Base-by-base conservation (phyloP, 1,140 invertebrate genomes). In the Cataglyphis hispanica region DNA sequence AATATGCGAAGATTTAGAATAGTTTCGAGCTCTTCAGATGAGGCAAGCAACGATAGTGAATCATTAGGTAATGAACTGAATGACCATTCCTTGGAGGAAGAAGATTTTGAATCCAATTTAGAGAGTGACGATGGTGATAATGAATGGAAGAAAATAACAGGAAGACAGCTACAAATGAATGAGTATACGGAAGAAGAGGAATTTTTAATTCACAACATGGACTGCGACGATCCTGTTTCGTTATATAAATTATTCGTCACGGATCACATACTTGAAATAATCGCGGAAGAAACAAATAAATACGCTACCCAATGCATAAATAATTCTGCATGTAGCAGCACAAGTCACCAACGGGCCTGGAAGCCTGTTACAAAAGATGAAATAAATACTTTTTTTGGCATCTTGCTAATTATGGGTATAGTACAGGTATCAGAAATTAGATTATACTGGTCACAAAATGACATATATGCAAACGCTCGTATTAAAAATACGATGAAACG, bases 11-110 rank as follows among this genome's bases (percentile, higher is more conserved):
- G 74, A 86, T 80, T 63, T 80, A 22, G 75, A 31, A 77, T 85
- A 85, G 37, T 80, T 67, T 85, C 84, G 37, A 67, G 50, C 66
- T 78, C 75, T 80, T 80, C 50, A 80, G 66, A 86, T 64, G 84
- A 86, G 63, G 84, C 78, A 70, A 70, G 78, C 63, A 50, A 80
- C 80, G 80, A 83, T 72, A 53, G 40, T 27, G 40, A 34, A 34
- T 34, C 34, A 5, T 34, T 34, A 34, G 34, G 56, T 43, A 70
- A 60, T 72, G 84, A 85, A 81, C n/a, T n/a, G 64, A 22, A 46
- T 69, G 69, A 25, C 78, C 78, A 60, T n/a, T n/a, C n/a, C n/a
- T n/a, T 31, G 78, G 78, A 70, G 34, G 78, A 60, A 81, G 78
- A 70, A 63, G 56, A 76, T 75, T 75, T 61, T 1, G 31, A n/a